A percentile compares a stretch with the other conserved stretches of the same genome.
phyloP scores from a whole-genome alignment of 2,888 invertebrate species.

The Metopia argyrocephala region DNA sequence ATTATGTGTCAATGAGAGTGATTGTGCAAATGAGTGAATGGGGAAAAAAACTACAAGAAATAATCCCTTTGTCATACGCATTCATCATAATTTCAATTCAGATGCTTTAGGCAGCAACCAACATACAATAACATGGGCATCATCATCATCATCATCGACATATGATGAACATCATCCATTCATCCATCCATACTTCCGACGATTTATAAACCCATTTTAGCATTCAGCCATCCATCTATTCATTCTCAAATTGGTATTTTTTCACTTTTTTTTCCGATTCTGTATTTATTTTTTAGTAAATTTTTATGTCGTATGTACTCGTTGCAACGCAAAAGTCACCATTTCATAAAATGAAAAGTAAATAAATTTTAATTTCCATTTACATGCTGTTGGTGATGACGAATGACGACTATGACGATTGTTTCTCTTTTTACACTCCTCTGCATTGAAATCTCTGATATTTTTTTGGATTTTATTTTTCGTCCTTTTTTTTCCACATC shows the following conservation, averaged over 20 bases:
- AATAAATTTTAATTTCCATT: slow-evolving; percentile 62
- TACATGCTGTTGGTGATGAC: slow-evolving; percentile 44
- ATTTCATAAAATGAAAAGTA: slow-evolving; percentile 46
- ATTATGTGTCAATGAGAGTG: neutral
- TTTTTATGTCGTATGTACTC: slow-evolving; percentile 1
- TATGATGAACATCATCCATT: slow-evolving; percentile 9
- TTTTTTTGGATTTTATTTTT: neutral
- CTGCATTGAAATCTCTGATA: neutral
- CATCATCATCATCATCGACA: slow-evolving; percentile 23
- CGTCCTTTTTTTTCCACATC: neutral
- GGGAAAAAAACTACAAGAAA: neutral
- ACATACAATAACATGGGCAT: neutral
- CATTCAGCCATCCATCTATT: slow-evolving; percentile 19
- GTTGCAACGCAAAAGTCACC: slow-evolving; percentile 26
- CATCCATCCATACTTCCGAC: slow-evolving; percentile 11
- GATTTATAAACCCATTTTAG: neutral
- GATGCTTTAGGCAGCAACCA: slow-evolving; percentile 21
- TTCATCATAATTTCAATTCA: slow-evolving; percentile 56
- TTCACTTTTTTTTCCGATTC: neutral
- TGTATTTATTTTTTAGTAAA: neutral
- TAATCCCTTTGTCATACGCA: slow-evolving; percentile 45
- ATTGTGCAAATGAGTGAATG: neutral
- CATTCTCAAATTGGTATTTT: slow-evolving; percentile 31
- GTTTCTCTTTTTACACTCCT: neutral
- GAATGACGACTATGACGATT: slow-evolving; percentile 10